Percentiles rank a stretch among this genome's conserved stretches.
Evolutionary conservation across 1,140 invertebrate species (phyloP).

Genomic region (Muscidifurax raptorellus): DNA sequence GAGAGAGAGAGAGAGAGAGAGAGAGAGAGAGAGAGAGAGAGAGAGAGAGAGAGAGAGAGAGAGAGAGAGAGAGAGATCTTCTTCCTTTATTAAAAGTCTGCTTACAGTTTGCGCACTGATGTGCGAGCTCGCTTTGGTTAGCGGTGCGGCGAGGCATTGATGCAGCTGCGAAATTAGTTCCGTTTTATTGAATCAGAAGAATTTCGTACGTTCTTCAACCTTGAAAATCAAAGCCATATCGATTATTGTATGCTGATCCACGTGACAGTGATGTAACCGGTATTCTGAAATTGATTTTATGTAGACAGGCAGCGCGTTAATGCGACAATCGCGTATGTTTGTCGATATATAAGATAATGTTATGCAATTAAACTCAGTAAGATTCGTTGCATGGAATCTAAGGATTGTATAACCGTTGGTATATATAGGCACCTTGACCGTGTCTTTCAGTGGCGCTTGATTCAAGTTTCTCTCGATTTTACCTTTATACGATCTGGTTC

Average conservation of each 20-base stretch:
- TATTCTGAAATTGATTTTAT: slow-evolving; percentile 61
- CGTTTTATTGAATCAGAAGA: neutral
- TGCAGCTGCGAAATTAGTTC: no score
- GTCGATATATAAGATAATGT: neutral
- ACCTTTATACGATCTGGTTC: slow-evolving; percentile 81
- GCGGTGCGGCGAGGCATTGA: no score
- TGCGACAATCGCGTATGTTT: neutral
- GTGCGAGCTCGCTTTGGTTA: no score
- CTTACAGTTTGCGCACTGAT: neutral
- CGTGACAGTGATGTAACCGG: slow-evolving; percentile 76
- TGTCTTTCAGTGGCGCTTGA: slow-evolving; percentile 88
- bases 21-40: neutral
- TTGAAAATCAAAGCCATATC: slow-evolving; percentile 75
- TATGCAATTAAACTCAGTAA: neutral
- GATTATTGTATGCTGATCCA: slow-evolving; percentile 71
- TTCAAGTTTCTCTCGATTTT: slow-evolving; percentile 84
- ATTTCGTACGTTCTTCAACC: slow-evolving; percentile 67
- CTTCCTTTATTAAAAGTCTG: slow-evolving; percentile 1
- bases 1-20: neutral
- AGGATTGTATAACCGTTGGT: slow-evolving; percentile 91
- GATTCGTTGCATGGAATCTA: slow-evolving; percentile 12
- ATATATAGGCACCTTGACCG: slow-evolving; percentile 86
- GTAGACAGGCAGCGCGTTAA: neutral
- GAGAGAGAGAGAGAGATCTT: neutral
- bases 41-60: neutral